phyloP scores from a whole-genome alignment of 92 coral and sea anemone species.

The Epizoanthus rinbou region DNA sequence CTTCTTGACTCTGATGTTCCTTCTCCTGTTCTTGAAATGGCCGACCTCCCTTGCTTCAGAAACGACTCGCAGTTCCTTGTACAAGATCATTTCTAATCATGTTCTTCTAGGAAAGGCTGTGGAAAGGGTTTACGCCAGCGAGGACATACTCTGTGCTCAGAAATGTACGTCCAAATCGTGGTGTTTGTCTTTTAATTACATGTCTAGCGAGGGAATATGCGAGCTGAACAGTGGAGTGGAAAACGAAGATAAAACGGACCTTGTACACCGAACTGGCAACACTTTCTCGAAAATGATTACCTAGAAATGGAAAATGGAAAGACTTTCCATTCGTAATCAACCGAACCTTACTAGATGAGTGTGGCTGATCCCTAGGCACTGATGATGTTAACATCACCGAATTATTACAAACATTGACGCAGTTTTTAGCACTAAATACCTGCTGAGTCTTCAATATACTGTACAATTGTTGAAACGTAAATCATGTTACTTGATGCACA shows the following conservation, averaged over 20 bases:
- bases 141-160: constrained; percentile 20
- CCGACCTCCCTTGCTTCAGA: neutral
- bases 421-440: too few relatives aligned
- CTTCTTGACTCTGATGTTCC: neutral
- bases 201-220: constrained; percentile 26
- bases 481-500: too few relatives aligned
- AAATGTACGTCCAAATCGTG: neutral
- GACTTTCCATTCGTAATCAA: too few relatives aligned
- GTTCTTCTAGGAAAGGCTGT: constrained; percentile 28
- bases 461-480: too few relatives aligned
- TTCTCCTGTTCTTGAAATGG: neutral
- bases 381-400: too few relatives aligned
- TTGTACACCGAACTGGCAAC: constrained; percentile 11
- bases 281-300: constrained; percentile 18
- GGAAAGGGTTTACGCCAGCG: constrained; percentile 1
- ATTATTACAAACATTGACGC: too few relatives aligned
- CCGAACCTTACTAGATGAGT: too few relatives aligned
- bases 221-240: constrained; percentile 34
- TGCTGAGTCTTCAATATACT: too few relatives aligned
- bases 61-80: neutral
- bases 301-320: neutral
- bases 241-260: neutral
- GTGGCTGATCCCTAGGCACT: too few relatives aligned
- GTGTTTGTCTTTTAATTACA: constrained; percentile 28
- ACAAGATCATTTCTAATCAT: neutral